Conservation (phyloP, 2,113 vertebrate genomes). For the Trochalopteron elliotii region DNA sequence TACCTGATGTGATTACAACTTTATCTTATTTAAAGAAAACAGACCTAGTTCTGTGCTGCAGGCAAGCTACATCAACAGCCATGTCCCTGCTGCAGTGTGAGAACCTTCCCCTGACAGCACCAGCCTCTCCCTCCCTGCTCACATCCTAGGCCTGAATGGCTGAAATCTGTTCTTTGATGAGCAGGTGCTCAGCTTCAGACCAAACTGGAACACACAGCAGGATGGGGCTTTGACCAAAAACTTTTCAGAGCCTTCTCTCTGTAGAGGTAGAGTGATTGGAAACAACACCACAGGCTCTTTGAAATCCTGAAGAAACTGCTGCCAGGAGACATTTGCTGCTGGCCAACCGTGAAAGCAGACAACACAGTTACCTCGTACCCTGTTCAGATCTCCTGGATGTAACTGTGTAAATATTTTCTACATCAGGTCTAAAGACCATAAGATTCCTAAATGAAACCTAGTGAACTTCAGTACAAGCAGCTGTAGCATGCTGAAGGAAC, state of each 20-base stretch:
- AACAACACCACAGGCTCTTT: background rate
- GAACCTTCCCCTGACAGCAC: background rate
- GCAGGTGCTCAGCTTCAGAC: background rate
- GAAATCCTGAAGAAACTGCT: background rate
- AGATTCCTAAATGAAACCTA: background rate
- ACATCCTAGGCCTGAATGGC: background rate
- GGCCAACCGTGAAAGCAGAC: background rate
- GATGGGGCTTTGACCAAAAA: background rate
- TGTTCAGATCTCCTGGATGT: background rate
- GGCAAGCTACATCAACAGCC: background rate
- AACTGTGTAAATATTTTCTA: background rate
- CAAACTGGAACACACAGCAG: background rate
- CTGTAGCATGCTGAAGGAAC: background rate
- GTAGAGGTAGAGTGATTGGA: background rate
- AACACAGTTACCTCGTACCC: background rate
- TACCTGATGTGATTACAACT: background rate
- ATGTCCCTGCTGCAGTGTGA: background rate
- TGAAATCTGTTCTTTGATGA: background rate
- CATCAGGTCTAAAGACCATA: background rate
- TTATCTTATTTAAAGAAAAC: background rate
- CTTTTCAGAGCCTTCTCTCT: background rate
- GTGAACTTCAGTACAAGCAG: background rate
- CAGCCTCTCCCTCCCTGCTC: background rate
- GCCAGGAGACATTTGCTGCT: background rate
- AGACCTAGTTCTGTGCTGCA: background rate